Evolutionary conservation across 2,888 invertebrate species (phyloP).

Genomic region (Dromius quadrimaculatus): DNA sequence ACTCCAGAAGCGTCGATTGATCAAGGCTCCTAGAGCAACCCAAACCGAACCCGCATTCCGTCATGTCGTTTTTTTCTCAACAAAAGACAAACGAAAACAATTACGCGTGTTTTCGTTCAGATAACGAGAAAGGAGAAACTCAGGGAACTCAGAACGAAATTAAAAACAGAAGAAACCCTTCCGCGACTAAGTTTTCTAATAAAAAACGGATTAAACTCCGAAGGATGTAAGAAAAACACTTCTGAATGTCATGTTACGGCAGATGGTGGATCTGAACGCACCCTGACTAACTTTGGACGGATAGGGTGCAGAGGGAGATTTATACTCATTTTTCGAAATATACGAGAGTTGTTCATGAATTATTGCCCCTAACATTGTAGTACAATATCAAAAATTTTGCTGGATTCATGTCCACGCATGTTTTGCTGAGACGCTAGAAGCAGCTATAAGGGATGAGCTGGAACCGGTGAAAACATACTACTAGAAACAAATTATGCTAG

Average conservation of each 20-base stretch:
- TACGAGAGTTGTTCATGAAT: too few relatives aligned
- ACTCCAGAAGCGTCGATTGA: slow-evolving; percentile 33
- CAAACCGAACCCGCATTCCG: slow-evolving; percentile 25
- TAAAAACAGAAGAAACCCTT: slow-evolving; percentile 43
- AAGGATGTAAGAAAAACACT: slow-evolving; percentile 38
- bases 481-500: too few relatives aligned
- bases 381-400: too few relatives aligned
- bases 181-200: slow-evolving; percentile 46
- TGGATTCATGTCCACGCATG: too few relatives aligned
- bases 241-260: slow-evolving; percentile 31
- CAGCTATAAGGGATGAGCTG: too few relatives aligned
- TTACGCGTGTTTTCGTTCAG: slow-evolving; percentile 37
- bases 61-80: slow-evolving; percentile 38
- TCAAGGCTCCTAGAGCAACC: slow-evolving; percentile 20
- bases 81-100: slow-evolving; percentile 46
- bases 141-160: slow-evolving; percentile 22
- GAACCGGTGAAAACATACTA: too few relatives aligned
- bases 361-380: too few relatives aligned
- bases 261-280: slow-evolving; percentile 38
- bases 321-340: too few relatives aligned
- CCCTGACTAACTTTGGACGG: too few relatives aligned
- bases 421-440: too few relatives aligned
- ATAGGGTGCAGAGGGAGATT: too few relatives aligned
- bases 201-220: slow-evolving; percentile 50
- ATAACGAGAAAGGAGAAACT: slow-evolving; percentile 14